Evolutionary conservation across 2,113 vertebrate genomes (phyloP).

Genomic region (Gopherus flavomarginatus): DNA sequence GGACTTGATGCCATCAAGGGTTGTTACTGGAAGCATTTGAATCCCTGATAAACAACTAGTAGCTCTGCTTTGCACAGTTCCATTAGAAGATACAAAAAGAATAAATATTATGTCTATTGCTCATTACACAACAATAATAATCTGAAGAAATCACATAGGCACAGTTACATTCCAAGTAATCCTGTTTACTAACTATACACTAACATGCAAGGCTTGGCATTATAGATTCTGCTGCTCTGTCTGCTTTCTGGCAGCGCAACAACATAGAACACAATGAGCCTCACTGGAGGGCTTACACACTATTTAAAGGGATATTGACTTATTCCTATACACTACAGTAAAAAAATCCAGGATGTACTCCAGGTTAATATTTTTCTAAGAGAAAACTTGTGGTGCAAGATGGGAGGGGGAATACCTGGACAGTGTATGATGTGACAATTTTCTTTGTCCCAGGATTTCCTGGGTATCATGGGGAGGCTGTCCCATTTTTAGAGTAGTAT

Average conservation of each 20-base stretch:
- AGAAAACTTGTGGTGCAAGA: neutral
- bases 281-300: neutral
- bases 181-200: neutral
- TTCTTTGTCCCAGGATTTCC: constrained; percentile 39
- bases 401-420: neutral
- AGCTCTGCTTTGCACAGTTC: neutral
- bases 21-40: neutral
- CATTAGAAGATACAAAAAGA: neutral
- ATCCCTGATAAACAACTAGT: neutral
- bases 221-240: neutral
- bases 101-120: neutral
- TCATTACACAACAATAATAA: neutral
- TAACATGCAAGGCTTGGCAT: neutral
- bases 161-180: neutral
- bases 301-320: neutral
- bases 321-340: neutral
- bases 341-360: neutral
- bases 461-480: neutral
- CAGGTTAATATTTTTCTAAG: constrained; percentile 29
- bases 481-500: neutral
- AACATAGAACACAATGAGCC: neutral
- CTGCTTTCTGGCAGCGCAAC: neutral
- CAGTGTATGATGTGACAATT: neutral
- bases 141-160: neutral
- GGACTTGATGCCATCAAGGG: neutral